These are phyloP conservation scores for Himalopsyche kuldschensis DNA, from an alignment of 2,888 invertebrate genomes.

Conservation along the genomic window DNA sequence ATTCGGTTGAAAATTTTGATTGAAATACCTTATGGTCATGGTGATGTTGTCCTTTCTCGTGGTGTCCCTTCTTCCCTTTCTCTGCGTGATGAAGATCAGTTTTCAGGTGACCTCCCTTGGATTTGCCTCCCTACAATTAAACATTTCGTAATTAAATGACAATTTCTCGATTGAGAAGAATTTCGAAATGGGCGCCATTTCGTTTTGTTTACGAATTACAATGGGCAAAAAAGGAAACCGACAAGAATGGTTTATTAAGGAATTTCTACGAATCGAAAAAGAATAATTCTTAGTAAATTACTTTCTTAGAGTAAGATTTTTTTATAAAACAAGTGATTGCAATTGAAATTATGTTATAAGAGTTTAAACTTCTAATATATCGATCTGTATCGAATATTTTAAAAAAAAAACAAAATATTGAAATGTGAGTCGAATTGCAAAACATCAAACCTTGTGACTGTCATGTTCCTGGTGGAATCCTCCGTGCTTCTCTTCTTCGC, in stretches of 20 bases:
- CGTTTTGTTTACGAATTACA: not conserved
- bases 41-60: slow-evolving; percentile 60
- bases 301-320: too few relatives aligned
- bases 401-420: not conserved
- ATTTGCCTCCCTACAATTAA: slow-evolving; percentile 59
- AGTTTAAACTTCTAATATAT: too few relatives aligned
- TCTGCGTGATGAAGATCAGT: slow-evolving; percentile 55
- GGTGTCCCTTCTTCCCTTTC: slow-evolving; percentile 61
- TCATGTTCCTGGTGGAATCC: slow-evolving; percentile 61
- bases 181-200: not conserved
- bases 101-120: slow-evolving; percentile 59
- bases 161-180: not conserved
- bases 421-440: not conserved
- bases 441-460: slow-evolving; percentile 48
- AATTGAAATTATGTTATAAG: too few relatives aligned
- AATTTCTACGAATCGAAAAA: not conserved
- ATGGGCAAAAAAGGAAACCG: not conserved
- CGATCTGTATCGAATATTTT: too few relatives aligned
- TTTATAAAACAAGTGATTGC: too few relatives aligned
- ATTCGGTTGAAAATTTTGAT: not conserved
- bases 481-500: slow-evolving; percentile 67
- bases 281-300: not conserved
- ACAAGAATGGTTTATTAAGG: not conserved
- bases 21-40: slow-evolving; percentile 54
- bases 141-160: slow-evolving; percentile 1